Conservation (phyloP, 1,140 invertebrate genomes). For the Cyclina sinensis region DNA sequence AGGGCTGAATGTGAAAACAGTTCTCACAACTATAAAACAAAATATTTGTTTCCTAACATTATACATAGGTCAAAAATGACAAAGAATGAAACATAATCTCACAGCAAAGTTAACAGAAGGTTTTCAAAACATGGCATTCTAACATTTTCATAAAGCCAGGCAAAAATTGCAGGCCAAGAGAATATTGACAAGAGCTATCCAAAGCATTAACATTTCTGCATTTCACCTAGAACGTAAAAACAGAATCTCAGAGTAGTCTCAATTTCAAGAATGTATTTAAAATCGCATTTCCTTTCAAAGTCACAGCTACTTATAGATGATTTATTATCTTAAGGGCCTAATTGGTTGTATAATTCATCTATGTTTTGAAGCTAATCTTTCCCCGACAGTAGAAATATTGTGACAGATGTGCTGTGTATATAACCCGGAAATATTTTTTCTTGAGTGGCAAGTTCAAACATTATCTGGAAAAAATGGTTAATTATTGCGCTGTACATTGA, state of each 20-base stretch:
- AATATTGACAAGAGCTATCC: too few species aligned
- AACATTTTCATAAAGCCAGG: too few species aligned
- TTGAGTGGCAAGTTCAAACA: background rate
- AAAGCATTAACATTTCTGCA: too few species aligned
- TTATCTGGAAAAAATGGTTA: background rate
- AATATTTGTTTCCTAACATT: too few species aligned
- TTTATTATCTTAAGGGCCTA: slow-evolving; percentile 7
- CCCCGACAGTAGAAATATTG: slow-evolving; percentile 7
- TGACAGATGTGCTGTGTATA: background rate
- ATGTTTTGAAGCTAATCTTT: background rate
- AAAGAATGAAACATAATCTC: too few species aligned
- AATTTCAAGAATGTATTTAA: background rate
- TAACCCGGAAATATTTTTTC: background rate
- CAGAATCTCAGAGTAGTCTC: background rate
- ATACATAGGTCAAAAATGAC: too few species aligned
- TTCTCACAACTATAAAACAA: too few species aligned
- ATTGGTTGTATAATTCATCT: slow-evolving; percentile 1
- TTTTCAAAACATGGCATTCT: too few species aligned
- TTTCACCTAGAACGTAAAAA: too few species aligned
- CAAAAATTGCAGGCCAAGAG: too few species aligned
- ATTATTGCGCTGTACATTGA: background rate
- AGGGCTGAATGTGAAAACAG: too few species aligned
- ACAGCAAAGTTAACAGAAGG: too few species aligned
- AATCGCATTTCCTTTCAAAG: slow-evolving; percentile 1
- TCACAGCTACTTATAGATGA: background rate